Evolutionary conservation across 2,888 invertebrate species (phyloP).

Genomic region (Ophonus ardosiacus): DNA sequence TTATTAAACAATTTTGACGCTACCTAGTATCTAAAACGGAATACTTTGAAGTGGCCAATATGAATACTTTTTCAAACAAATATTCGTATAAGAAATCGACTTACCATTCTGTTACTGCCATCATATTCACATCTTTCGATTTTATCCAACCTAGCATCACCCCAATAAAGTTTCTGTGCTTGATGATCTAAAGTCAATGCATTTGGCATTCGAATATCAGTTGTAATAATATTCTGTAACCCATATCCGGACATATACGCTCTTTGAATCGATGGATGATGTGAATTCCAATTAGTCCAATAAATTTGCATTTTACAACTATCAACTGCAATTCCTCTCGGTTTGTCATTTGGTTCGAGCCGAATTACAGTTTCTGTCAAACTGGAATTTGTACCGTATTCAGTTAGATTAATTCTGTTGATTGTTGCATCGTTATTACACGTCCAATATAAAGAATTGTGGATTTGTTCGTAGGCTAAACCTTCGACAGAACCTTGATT

Average conservation of each 20-base stretch:
- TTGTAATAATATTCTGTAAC: slow-evolving; percentile 84
- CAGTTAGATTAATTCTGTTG: slow-evolving; percentile 78
- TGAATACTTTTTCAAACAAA: no score
- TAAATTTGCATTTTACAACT: slow-evolving; percentile 87
- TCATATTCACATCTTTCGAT: slow-evolving; percentile 90
- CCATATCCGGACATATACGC: slow-evolving; percentile 81
- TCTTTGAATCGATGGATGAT: slow-evolving; percentile 88
- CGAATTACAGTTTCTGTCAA: slow-evolving; percentile 80
- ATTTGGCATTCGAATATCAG: slow-evolving; percentile 91
- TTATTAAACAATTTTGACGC: no score
- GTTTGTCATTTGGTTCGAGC: slow-evolving; percentile 85
- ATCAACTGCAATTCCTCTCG: slow-evolving; percentile 90
- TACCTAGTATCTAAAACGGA: no score
- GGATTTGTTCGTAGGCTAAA: slow-evolving; percentile 85
- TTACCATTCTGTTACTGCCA: slow-evolving; percentile 84
- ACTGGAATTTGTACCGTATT: slow-evolving; percentile 74
- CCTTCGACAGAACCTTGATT: slow-evolving; percentile 93
- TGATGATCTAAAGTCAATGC: slow-evolving; percentile 87
- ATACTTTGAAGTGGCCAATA: no score
- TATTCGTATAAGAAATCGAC: not conserved
- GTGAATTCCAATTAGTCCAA: slow-evolving; percentile 95
- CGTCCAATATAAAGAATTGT: slow-evolving; percentile 90
- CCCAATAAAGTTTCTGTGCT: slow-evolving; percentile 89
- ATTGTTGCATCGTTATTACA: slow-evolving; percentile 88
- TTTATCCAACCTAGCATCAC: slow-evolving; percentile 90